These are phyloP conservation scores for Trichopria drosophilae DNA, from an alignment of 2,888 invertebrate genomes.

Conservation along the genomic window DNA sequence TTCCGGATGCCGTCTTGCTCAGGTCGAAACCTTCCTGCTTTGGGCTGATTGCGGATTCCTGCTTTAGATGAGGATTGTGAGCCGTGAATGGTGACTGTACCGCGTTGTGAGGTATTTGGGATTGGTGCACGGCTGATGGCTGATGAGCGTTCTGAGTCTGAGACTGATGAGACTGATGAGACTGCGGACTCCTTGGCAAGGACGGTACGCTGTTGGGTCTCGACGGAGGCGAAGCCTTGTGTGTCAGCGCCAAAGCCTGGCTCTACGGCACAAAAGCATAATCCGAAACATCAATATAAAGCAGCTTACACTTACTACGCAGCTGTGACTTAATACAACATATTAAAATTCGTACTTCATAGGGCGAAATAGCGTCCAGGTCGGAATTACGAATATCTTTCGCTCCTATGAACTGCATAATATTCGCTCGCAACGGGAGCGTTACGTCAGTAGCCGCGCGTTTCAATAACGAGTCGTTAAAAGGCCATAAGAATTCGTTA, in stretches of 20 bases:
- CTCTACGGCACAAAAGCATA: too few species aligned
- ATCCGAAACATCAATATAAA: too few species aligned
- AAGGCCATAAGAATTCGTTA: too few species aligned
- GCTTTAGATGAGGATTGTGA: constrained; percentile 54
- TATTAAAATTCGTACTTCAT: too few species aligned
- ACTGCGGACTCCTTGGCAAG: constrained; percentile 53
- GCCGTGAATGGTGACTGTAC: constrained; percentile 47
- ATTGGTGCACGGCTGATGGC: constrained; percentile 40
- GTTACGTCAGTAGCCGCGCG: too few species aligned
- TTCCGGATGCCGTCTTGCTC: constrained; percentile 66
- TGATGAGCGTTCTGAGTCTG: constrained; percentile 51
- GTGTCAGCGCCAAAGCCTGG: constrained; percentile 69
- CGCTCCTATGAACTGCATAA: too few species aligned
- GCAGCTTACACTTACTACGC: too few species aligned
- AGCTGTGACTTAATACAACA: too few species aligned
- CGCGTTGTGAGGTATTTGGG: constrained; percentile 59
- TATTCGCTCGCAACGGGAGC: too few species aligned
- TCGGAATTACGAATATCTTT: too few species aligned
- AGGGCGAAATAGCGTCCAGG: too few species aligned
- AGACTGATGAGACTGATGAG: constrained; percentile 48
- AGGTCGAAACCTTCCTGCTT: constrained; percentile 68
- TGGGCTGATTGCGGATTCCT: constrained; percentile 58
- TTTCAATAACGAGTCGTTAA: too few species aligned
- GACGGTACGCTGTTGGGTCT: constrained; percentile 56
- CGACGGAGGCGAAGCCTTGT: constrained; percentile 61